Evolutionary conservation across 2,797 vertebrate species (phyloP).

Genomic region (Eurystomus glaucurus): DNA sequence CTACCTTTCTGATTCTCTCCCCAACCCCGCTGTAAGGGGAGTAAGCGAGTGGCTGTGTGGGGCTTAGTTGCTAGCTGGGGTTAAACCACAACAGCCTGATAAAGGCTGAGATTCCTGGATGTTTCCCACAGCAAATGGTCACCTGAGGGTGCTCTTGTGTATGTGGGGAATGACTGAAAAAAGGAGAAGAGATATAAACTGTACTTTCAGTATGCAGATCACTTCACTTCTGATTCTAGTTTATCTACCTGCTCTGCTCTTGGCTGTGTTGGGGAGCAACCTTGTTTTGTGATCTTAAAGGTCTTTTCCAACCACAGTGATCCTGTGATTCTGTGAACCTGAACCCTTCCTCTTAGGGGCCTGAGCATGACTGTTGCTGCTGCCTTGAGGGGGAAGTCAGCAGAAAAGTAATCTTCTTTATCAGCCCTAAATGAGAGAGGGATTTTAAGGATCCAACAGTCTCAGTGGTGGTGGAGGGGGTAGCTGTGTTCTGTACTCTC

Average conservation of each 20-base stretch:
- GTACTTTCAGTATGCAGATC: background rate
- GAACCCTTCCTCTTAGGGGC: background rate
- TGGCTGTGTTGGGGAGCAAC: background rate
- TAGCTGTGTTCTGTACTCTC: background rate
- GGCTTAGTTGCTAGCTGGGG: background rate
- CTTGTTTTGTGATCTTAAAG: too few species aligned
- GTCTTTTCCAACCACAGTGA: too few species aligned
- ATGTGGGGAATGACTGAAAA: background rate
- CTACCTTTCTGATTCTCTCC: background rate
- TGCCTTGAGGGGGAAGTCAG: fast-evolving
- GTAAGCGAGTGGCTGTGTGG: background rate
- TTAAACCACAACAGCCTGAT: background rate
- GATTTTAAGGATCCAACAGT: background rate
- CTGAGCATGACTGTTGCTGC: background rate
- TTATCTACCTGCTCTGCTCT: background rate
- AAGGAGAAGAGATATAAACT: background rate
- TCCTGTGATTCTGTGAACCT: too few species aligned
- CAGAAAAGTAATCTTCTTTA: background rate
- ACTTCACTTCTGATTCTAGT: background rate
- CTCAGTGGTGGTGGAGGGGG: background rate
- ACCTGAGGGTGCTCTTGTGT: background rate
- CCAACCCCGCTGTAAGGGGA: too few species aligned
- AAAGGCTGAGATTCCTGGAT: background rate
- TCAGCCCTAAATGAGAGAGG: background rate
- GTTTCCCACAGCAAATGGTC: background rate